Conservation (phyloP, 2,797 vertebrate genomes). For the Chiroxiphia lanceolata region DNA sequence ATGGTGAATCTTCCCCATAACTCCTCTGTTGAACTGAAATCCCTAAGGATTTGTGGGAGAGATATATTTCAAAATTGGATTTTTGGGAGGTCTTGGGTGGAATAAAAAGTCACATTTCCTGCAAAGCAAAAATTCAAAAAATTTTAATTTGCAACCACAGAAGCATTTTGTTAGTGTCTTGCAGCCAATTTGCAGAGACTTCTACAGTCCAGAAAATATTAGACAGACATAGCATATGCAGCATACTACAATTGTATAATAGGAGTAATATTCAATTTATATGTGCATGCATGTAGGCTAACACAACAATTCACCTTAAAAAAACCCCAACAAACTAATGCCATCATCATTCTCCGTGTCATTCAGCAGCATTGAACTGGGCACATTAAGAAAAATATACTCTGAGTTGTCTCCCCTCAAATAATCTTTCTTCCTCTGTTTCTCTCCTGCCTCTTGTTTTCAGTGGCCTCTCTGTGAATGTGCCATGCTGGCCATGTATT, state of each 20-base stretch:
- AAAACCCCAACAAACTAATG: rapidly evolving
- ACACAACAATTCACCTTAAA: background rate
- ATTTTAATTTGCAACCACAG: slow-evolving; percentile 38
- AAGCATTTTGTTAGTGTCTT: slow-evolving; percentile 16
- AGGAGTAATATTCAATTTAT: background rate
- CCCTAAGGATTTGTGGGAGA: slow-evolving; percentile 38
- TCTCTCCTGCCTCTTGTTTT: background rate
- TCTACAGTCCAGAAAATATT: background rate
- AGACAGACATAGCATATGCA: background rate
- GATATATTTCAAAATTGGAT: slow-evolving; percentile 31
- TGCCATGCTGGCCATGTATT: background rate
- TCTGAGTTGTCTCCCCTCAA: background rate
- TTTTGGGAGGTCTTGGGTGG: background rate
- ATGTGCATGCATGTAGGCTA: background rate
- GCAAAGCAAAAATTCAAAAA: slow-evolving; percentile 36
- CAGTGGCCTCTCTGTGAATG: background rate
- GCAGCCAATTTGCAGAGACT: background rate
- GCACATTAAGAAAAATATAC: background rate
- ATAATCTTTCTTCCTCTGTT: background rate
- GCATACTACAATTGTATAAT: background rate
- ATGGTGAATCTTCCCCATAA: slow-evolving; percentile 24
- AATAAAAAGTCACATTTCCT: slow-evolving; percentile 41
- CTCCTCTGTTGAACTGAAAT: slow-evolving; percentile 14
- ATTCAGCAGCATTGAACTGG: background rate
- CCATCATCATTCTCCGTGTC: background rate